Evolutionary conservation across 2,797 vertebrate species (phyloP), one percentile per base, ranked within the genome.

Genomic region (Gadopsis bispinosus): DNA sequence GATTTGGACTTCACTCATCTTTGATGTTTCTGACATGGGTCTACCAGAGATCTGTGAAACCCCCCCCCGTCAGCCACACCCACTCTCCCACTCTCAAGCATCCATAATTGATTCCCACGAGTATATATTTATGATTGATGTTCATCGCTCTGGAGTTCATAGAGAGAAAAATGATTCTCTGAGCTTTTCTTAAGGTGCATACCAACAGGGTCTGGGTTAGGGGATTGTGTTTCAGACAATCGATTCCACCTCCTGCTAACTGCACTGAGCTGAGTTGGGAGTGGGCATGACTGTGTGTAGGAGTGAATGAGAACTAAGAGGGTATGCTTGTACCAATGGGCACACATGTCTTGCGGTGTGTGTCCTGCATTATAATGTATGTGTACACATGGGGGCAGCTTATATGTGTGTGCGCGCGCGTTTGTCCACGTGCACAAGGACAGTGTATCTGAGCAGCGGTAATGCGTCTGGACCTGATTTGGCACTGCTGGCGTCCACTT

Each of bases 91-190:
- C 55, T 22, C 60, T 70, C 26, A 56, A 79, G 73, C 79, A 14
- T 89, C 80, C 64, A 87, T 90, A 89, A 91, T 83, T 77, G 80
- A 88, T 89, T 92, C 73, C 66, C 78, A 19, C 41, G 81, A 83
- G 84, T 64, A 22, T 70, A 56, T 48, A 56, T 85, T 80, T 79
- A 81, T 89, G 83, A 92, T 79, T 75, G 80, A 83, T 81, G 66
- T 59, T 71, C 62, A 63, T 69, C 20, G 29, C 68, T 73, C 19
- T 19, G 17, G 63, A 83, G 77, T 81, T 87, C 43, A 75, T 53
- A 39, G 29, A 71, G n/a, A 76, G 60, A 81, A 77, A 77, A 76
- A 53, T n/a, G 1, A 82, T 58, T 84, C 66, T 76, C 63, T 4
- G 6, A 72, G 77, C 61, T 80, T 81, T 78, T 81, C 59, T 65